Evolutionary conservation across 2,113 vertebrate species (phyloP).

Genomic region (Brachionichthys hirsutus): DNA sequence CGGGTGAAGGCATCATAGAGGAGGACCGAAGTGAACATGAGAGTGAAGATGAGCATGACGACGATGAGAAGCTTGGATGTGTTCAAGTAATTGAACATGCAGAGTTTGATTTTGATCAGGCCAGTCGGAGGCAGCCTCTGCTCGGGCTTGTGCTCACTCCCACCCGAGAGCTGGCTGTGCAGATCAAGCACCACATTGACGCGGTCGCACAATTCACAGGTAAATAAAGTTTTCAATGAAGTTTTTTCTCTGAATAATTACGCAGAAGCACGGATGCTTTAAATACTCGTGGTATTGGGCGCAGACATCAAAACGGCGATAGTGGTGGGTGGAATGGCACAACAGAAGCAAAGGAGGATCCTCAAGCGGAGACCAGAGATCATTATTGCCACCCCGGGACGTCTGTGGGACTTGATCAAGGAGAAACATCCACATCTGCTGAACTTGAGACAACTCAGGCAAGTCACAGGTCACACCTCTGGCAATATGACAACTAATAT

Average conservation of each 20-base stretch:
- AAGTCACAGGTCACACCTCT: constrained; percentile 25
- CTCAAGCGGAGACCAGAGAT: constrained; percentile 89
- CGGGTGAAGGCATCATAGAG: constrained; percentile 3
- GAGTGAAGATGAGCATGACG: constrained; percentile 29
- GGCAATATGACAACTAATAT: background rate
- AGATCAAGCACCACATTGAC: constrained; percentile 95
- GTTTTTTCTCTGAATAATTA: background rate
- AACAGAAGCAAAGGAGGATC: constrained; percentile 89
- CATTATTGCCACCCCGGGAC: constrained; percentile 92
- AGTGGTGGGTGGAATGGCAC: constrained; percentile 93
- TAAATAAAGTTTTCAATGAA: constrained; percentile 59
- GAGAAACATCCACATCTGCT: constrained; percentile 88
- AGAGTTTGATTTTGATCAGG: constrained; percentile 35
- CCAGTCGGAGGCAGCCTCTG: constrained; percentile 73
- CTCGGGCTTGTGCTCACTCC: constrained; percentile 92
- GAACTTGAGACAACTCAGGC: constrained; percentile 88
- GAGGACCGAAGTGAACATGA: constrained; percentile 33
- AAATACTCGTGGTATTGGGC: constrained; percentile 4
- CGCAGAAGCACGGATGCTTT: background rate
- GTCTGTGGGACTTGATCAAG: constrained; percentile 92
- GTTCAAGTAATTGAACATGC: constrained; percentile 57
- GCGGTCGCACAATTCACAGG: constrained; percentile 90
- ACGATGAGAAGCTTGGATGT: constrained; percentile 50
- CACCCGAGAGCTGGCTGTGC: constrained; percentile 94
- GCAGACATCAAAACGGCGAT: constrained; percentile 89